phyloP scores from a whole-genome alignment of 2,888 invertebrate genomes.

The Mechanitis mazaeus region DNA sequence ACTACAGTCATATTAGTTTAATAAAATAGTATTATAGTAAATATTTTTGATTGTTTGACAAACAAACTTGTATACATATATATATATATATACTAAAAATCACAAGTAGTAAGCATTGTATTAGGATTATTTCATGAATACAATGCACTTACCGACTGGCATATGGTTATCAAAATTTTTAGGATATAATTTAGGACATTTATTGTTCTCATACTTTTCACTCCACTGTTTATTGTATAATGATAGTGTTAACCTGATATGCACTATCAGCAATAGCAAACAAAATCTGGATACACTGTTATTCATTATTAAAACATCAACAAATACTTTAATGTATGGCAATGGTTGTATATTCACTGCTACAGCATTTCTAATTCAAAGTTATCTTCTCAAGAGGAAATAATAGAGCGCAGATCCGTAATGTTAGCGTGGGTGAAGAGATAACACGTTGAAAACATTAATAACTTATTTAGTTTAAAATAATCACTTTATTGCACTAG shows the following conservation, averaged over 20 bases:
- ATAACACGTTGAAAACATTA: slow-evolving; percentile 36
- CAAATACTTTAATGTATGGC: slow-evolving; percentile 17
- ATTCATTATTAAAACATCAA: slow-evolving; percentile 21
- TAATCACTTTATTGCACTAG: slow-evolving; percentile 17
- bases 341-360: slow-evolving; percentile 20
- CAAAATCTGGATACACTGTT: slow-evolving; percentile 35
- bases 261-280: slow-evolving; percentile 43
- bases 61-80: too few species aligned
- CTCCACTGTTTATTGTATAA: slow-evolving; percentile 67
- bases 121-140: background rate
- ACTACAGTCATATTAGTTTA: too few species aligned
- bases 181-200: slow-evolving; percentile 74
- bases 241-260: slow-evolving; percentile 47
- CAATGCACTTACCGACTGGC: slow-evolving; percentile 68
- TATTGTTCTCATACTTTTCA: slow-evolving; percentile 68
- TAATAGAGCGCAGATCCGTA: slow-evolving; percentile 39
- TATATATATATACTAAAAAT: too few species aligned
- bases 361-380: slow-evolving; percentile 19
- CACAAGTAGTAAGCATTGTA: too few species aligned
- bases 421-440: slow-evolving; percentile 46
- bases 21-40: too few species aligned
- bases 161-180: slow-evolving; percentile 75
- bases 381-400: slow-evolving; percentile 36
- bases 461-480: slow-evolving; percentile 25
- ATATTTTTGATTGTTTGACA: too few species aligned